These are phyloP conservation scores for Bombus huntii DNA, from an alignment of 1,140 invertebrate genomes.

Conservation along the genomic window DNA sequence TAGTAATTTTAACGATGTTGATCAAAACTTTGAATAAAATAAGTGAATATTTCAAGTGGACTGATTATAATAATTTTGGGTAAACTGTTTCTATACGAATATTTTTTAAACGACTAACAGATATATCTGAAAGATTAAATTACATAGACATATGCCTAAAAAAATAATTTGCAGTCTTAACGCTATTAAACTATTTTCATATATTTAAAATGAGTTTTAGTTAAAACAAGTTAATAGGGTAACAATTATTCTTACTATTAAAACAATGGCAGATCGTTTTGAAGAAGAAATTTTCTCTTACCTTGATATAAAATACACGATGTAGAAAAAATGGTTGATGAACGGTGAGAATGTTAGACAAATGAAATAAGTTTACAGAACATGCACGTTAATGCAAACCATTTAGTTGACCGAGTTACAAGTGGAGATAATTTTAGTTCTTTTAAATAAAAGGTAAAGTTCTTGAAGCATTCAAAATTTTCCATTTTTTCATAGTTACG, in stretches of 20 bases:
- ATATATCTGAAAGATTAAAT: neutral
- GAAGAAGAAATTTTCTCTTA: constrained; percentile 22
- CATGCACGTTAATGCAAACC: constrained; percentile 10
- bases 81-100: neutral
- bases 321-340: constrained; percentile 33
- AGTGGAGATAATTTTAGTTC: constrained; percentile 6
- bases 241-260: constrained; percentile 37
- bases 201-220: constrained; percentile 7
- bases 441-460: constrained; percentile 11
- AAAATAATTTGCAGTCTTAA: constrained; percentile 39
- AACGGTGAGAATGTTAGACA: neutral
- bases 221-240: constrained; percentile 6
- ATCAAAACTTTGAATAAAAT: neutral
- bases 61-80: neutral
- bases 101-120: neutral
- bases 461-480: constrained; percentile 38
- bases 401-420: neutral
- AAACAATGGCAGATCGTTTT: constrained; percentile 23
- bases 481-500: constrained; percentile 36
- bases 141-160: neutral
- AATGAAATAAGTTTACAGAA: constrained; percentile 27
- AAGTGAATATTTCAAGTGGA: neutral
- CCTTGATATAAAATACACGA: constrained; percentile 6
- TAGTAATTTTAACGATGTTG: neutral
- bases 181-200: neutral